Percentiles rank a stretch among this genome's conserved stretches.
phyloP scores from a whole-genome alignment of 2,888 invertebrate genomes.

The Torymus tubicola region DNA sequence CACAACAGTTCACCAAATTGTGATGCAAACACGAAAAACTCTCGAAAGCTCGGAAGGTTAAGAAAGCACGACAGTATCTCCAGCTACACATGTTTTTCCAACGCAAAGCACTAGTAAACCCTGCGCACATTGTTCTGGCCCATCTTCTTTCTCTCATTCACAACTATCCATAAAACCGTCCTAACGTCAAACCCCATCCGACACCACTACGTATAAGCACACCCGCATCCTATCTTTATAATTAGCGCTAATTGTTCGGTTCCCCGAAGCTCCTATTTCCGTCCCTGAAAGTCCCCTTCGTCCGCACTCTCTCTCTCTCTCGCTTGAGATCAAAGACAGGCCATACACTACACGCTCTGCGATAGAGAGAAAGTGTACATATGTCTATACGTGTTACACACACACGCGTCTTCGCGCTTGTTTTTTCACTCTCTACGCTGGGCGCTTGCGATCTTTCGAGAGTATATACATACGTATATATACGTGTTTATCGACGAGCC shows the following conservation, averaged over 20 bases:
- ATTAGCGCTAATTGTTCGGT: constrained; percentile 43
- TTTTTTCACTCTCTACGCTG: constrained; percentile 1
- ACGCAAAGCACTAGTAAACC: too few species aligned
- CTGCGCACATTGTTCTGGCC: too few species aligned
- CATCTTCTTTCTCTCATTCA: too few species aligned
- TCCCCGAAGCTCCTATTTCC: constrained; percentile 48
- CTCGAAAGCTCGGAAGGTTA: too few species aligned
- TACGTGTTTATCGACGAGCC: constrained; percentile 66
- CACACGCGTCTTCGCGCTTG: constrained; percentile 53
- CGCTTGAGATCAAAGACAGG: constrained; percentile 67
- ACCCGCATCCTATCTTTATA: not conserved
- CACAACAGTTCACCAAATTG: too few species aligned
- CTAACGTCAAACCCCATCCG: not conserved
- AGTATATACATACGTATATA: constrained; percentile 2
- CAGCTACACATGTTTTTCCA: too few species aligned
- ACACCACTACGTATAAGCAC: too few species aligned
- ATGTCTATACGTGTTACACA: constrained; percentile 20
- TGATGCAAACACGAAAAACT: too few species aligned
- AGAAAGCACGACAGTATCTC: too few species aligned
- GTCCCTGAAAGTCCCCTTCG: constrained; percentile 26
- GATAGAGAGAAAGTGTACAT: constrained; percentile 62
- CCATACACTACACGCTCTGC: constrained; percentile 6
- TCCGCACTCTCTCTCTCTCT: too few species aligned
- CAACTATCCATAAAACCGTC: constrained; percentile 11
- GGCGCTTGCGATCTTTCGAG: constrained; percentile 27